These are phyloP conservation scores for Notospermus geniculatus DNA, from an alignment of 1,140 invertebrate genomes.

Conservation along the genomic window DNA sequence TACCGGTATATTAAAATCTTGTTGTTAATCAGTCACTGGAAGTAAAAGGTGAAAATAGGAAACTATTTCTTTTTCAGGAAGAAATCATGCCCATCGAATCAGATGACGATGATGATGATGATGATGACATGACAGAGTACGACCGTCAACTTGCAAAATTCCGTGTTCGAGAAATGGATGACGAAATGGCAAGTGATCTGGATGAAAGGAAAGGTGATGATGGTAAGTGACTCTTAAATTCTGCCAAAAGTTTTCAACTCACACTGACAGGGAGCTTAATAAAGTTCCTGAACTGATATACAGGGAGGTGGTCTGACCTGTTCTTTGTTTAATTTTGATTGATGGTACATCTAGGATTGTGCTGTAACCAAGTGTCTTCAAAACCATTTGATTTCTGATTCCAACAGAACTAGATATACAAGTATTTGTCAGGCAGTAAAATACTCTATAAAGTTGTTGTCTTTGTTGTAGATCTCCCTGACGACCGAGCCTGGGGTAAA, in stretches of 20 bases:
- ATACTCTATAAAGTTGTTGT: constrained; percentile 1
- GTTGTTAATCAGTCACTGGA: background rate
- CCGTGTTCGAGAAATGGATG: constrained; percentile 19
- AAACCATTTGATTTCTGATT: too few species aligned
- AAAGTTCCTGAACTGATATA: too few species aligned
- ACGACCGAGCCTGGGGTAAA: constrained; percentile 82
- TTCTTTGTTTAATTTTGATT: background rate
- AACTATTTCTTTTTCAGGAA: constrained; percentile 23
- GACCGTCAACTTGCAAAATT: constrained; percentile 23
- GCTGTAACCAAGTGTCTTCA: background rate
- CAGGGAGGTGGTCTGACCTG: too few species aligned
- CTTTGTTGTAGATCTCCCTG: constrained; percentile 62
- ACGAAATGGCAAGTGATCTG: constrained; percentile 28
- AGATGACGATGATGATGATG: constrained; percentile 33
- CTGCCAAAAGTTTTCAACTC: too few species aligned
- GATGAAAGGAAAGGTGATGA: constrained; percentile 30
- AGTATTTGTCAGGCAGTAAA: too few species aligned
- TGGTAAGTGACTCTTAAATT: too few species aligned
- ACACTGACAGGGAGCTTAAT: too few species aligned
- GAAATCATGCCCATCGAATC: constrained; percentile 36
- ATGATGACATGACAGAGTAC: constrained; percentile 26
- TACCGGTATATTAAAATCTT: background rate
- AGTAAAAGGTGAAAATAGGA: background rate
- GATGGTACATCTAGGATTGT: background rate
- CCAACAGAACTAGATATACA: too few species aligned